Conservation (phyloP, 2,888 invertebrate genomes). For the Harpalus rufipes region DNA sequence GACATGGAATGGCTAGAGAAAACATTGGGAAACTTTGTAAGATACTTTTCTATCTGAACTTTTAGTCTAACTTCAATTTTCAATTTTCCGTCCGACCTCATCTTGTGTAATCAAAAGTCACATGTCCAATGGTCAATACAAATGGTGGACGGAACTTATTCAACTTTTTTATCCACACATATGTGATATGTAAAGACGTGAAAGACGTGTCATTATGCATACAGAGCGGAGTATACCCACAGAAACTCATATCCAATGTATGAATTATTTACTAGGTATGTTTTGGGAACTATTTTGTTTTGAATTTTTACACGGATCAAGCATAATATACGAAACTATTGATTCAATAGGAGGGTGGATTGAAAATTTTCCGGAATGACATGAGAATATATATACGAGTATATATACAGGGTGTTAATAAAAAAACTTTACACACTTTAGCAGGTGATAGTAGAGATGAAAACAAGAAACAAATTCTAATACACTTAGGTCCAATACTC, state of each 20-base stretch:
- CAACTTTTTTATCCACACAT: slow-evolving; percentile 11
- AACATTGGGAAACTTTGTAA: slow-evolving; percentile 48
- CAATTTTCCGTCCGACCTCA: slow-evolving; percentile 65
- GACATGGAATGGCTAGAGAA: slow-evolving; percentile 59
- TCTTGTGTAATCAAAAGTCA: slow-evolving; percentile 64
- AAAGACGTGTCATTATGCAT: background rate
- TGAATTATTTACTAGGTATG: slow-evolving; percentile 1
- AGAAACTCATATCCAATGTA: background rate
- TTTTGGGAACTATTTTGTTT: background rate
- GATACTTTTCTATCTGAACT: slow-evolving; percentile 58
- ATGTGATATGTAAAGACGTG: background rate
- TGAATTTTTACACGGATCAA: background rate
- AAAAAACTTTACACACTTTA: too few relatives aligned
- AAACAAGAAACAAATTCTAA: too few relatives aligned
- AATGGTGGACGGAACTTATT: slow-evolving; percentile 8
- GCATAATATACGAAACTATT: background rate
- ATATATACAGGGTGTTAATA: too few relatives aligned
- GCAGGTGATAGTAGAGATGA: too few relatives aligned
- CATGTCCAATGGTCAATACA: slow-evolving; percentile 60
- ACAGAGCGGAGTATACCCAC: background rate
- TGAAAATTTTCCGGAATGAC: too few relatives aligned
- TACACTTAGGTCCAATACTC: too few relatives aligned
- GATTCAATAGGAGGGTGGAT: background rate
- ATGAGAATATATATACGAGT: too few relatives aligned
- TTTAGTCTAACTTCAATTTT: slow-evolving; percentile 64